phyloP scores from a whole-genome alignment of 2,797 vertebrate genomes.

The Urocyon cinereoargenteus region DNA sequence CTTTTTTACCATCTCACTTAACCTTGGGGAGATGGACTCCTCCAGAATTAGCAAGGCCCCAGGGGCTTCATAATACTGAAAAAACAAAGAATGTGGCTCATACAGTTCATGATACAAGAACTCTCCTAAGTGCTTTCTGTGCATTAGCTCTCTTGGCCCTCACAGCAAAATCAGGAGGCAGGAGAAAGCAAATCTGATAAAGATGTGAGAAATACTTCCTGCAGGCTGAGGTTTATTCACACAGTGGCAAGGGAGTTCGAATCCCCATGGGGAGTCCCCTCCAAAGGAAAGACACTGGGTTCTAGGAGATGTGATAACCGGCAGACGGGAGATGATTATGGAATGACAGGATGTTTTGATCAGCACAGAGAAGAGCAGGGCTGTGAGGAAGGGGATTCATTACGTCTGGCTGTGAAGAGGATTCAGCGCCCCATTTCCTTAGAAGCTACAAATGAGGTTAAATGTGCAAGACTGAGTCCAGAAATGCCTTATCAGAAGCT shows the following conservation, averaged over 20 bases:
- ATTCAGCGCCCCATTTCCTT: neutral
- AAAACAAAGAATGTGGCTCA: neutral
- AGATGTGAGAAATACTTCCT: neutral
- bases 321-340: neutral
- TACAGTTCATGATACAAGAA: neutral
- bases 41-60: neutral
- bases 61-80: neutral
- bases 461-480: neutral
- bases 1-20: neutral
- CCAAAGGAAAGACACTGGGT: neutral
- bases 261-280: too few species aligned
- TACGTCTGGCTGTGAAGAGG: neutral
- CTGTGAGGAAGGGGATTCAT: neutral
- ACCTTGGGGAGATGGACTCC: neutral
- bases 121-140: neutral
- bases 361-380: neutral
- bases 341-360: neutral
- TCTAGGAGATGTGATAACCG: neutral
- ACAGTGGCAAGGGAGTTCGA: accelerated
- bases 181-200: neutral
- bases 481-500: neutral
- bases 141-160: neutral
- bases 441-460: neutral
- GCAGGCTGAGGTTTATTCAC: neutral
- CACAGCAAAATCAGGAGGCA: neutral